Evolutionary conservation across 2,797 vertebrate species (phyloP).

Genomic region (Florisuga fusca): DNA sequence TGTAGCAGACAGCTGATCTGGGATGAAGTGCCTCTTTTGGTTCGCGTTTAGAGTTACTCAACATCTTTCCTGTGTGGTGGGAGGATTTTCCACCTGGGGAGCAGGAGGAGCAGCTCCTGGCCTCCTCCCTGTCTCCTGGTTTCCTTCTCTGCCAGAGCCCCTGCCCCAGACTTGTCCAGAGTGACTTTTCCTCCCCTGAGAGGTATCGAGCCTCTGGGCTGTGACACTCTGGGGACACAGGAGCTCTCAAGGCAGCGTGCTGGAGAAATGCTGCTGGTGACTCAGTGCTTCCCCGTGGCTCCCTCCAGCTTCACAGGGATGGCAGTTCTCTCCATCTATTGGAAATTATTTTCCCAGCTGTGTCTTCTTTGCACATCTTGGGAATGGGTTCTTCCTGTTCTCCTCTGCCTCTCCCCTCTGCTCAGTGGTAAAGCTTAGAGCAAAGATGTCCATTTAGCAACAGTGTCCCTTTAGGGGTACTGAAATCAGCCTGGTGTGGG

Average conservation of each 20-base stretch:
- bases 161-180: fast-evolving
- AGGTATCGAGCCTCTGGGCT: fast-evolving
- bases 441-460: background rate
- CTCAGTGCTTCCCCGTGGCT: fast-evolving
- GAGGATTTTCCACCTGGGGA: background rate
- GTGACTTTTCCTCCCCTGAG: fast-evolving
- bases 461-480: no score
- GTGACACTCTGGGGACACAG: background rate
- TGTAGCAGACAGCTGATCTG: fast-evolving
- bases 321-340: fast-evolving
- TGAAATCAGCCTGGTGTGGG: background rate
- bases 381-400: background rate
- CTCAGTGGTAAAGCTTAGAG: fast-evolving
- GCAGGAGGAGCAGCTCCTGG: background rate
- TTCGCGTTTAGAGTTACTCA: background rate
- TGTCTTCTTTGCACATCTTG: fast-evolving
- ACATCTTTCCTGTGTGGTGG: fast-evolving
- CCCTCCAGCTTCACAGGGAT: fast-evolving
- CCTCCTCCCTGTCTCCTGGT: fast-evolving
- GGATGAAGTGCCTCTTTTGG: fast-evolving
- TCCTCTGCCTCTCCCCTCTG: fast-evolving
- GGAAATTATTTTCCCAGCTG: fast-evolving
- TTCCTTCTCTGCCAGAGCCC: fast-evolving
- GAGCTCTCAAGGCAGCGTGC: fast-evolving
- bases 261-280: background rate